Conservation (phyloP, 1,140 invertebrate species). For the Antheraea pernyi region DNA sequence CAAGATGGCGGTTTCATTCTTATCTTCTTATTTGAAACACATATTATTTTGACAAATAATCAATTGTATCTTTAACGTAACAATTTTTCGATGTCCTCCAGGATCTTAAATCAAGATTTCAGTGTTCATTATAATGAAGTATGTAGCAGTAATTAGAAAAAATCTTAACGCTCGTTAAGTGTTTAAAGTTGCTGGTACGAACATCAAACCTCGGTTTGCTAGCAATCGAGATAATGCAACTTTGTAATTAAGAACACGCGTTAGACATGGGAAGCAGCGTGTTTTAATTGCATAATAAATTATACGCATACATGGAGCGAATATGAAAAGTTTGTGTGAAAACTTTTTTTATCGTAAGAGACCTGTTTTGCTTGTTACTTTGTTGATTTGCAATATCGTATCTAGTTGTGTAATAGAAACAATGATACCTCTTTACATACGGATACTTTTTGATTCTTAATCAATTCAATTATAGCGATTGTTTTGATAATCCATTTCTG, state of each 20-base stretch:
- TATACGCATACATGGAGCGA: background rate
- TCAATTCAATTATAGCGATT: too few species aligned
- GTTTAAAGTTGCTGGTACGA: background rate
- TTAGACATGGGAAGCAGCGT: slow-evolving; percentile 7
- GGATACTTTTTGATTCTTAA: too few species aligned
- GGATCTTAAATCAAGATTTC: background rate
- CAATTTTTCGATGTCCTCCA: background rate
- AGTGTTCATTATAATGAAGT: background rate
- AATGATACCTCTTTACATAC: too few species aligned
- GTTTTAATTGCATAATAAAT: slow-evolving; percentile 8
- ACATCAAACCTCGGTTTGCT: background rate
- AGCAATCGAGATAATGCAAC: slow-evolving; percentile 2
- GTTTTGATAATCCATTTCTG: too few species aligned
- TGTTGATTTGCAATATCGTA: background rate
- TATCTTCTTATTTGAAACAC: too few species aligned
- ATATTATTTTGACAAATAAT: background rate
- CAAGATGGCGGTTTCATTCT: too few species aligned
- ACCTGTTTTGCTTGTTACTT: background rate
- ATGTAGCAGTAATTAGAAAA: background rate
- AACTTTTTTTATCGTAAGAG: background rate
- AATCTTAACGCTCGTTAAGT: background rate
- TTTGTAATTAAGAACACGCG: slow-evolving; percentile 5
- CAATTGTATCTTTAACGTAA: background rate
- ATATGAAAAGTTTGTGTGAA: background rate
- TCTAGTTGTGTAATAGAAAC: too few species aligned